Base-by-base conservation (phyloP, 1,140 invertebrate species). In the Brachionus calyciflorus region DNA sequence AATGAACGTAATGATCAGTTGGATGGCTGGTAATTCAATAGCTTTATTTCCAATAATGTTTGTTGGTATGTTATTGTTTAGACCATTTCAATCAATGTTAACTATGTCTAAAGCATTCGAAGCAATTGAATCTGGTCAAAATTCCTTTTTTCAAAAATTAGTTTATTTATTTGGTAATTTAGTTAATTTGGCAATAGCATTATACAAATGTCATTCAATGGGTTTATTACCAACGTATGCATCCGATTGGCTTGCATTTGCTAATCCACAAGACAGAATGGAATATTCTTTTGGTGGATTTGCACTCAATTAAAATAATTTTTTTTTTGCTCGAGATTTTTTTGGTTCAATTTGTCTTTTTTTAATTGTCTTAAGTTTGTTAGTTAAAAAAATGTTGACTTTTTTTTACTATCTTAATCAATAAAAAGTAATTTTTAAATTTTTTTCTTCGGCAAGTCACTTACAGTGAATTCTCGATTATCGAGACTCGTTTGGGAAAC, bases 31-130 rank as follows among this genome's bases (percentile, higher is more conserved):
- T 41, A 98, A 94, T 85, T 96, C 95, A 0, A 98, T 99, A 81
- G 98, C 94, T 0, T 98, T 99, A 79, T 98, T 99, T 82, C 96
- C 96, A 1, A 98, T 99, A n/a, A 99, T 99, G 96, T 99, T 99
- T 96, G 93, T 99, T 19, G 94, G 94, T 41, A 99, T 99, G 96
- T 89, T 98, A 82, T 92, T 98, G 78, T 91, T 98, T 77, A 87
- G 94, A 79, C 95, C 95, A 14, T 90, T 99, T 2, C 96, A 98
- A 86, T 93, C 95, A 7, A 87, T 99, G 19, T 93, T 97, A 82
- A 88, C 92, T 1, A 90, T 93, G 73, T 41, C 46, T 6, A 68
- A 41, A 9, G 76, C 55, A 2, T 76, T 78, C 21, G 46, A 60
- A 70, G 28, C 69, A 1, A 77, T 77, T n/a, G 63, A 77, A 9